A percentile compares a stretch with the other conserved stretches of the same genome.
Evolutionary conservation across 2,888 invertebrate species (phyloP).

Genomic region (Amphipyra berbera): DNA sequence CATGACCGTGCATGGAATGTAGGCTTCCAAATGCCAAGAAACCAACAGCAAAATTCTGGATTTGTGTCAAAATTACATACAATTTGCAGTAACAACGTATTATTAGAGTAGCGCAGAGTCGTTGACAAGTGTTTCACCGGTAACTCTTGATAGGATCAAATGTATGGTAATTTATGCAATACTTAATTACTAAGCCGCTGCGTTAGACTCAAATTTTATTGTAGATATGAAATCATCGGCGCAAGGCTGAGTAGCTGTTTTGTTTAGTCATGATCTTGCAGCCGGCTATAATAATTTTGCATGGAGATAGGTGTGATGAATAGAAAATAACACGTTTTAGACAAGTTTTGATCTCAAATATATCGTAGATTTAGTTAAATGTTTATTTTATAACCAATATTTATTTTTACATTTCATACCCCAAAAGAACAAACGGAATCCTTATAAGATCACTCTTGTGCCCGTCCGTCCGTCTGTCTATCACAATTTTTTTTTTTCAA

Average conservation of each 20-base stretch:
- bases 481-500: no score
- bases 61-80: constrained; percentile 49
- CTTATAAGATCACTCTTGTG: no score
- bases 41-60: constrained; percentile 28
- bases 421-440: no score
- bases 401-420: no score
- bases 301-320: constrained; percentile 22
- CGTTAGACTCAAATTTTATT: constrained; percentile 49
- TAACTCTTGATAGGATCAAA: constrained; percentile 65
- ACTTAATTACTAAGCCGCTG: constrained; percentile 65
- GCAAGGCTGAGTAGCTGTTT: constrained; percentile 25
- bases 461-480: no score
- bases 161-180: constrained; percentile 70
- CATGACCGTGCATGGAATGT: constrained; percentile 33
- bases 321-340: background rate
- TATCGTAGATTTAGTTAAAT: no score
- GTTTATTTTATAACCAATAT: no score
- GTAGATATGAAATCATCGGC: constrained; percentile 50
- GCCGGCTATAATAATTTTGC: constrained; percentile 24
- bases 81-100: constrained; percentile 52
- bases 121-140: constrained; percentile 65
- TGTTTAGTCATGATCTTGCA: constrained; percentile 41
- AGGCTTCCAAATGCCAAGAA: constrained; percentile 39
- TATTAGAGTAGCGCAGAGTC: constrained; percentile 58
- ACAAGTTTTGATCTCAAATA: no score